phyloP scores from a whole-genome alignment of 2,113 vertebrate species.

The Neogale vison region DNA sequence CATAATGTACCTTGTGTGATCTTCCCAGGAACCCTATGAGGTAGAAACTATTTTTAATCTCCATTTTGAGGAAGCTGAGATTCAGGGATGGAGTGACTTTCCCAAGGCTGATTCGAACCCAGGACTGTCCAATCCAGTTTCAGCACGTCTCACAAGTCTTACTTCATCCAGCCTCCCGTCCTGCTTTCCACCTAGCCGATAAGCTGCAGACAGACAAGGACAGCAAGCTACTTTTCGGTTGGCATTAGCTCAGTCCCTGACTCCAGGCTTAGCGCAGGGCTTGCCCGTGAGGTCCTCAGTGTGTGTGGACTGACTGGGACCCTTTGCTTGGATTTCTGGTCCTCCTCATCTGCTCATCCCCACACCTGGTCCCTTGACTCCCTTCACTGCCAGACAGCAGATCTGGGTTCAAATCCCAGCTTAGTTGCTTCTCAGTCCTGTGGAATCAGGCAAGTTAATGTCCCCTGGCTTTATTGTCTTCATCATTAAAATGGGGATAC shows the following conservation, averaged over 20 bases:
- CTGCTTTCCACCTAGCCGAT: background rate
- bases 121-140: background rate
- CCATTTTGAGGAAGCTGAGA: background rate
- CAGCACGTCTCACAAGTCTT: background rate
- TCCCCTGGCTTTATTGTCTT: background rate
- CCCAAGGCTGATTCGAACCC: background rate
- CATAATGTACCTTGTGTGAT: background rate
- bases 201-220: background rate
- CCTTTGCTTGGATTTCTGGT: background rate
- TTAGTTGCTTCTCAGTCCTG: background rate
- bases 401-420: slow-evolving; percentile 12
- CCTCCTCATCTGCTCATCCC: background rate
- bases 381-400: background rate
- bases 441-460: background rate
- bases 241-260: background rate
- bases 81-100: slow-evolving; percentile 7
- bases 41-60: background rate
- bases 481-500: background rate
- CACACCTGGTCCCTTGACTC: background rate
- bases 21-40: background rate
- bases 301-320: background rate
- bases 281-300: background rate
- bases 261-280: background rate
- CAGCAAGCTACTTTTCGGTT: background rate
- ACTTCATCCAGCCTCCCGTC: background rate